A percentile compares a stretch with the other conserved stretches of the same genome.
Evolutionary conservation across 2,113 vertebrate genomes (phyloP).

Genomic region (Zapus hudsonius): DNA sequence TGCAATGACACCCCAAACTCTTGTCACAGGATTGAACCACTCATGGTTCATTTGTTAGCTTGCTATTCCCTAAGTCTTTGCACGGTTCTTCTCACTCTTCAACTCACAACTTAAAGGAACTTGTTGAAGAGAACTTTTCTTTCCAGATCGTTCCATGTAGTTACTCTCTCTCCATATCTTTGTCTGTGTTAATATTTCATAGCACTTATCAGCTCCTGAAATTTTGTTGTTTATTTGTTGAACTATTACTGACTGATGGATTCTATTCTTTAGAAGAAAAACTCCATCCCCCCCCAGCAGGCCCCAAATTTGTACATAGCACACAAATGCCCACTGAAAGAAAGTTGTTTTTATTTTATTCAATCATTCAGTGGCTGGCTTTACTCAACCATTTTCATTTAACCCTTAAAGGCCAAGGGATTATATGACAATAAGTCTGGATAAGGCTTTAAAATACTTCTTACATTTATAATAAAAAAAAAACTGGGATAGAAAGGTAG

Average conservation of each 20-base stretch:
- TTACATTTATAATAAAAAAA: conserved; percentile 9
- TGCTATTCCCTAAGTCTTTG: background rate
- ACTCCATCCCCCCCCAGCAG: background rate
- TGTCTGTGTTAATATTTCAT: conserved; percentile 2
- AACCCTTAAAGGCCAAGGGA: background rate
- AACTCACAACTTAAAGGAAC: background rate
- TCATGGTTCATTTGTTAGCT: background rate
- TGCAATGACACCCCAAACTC: too few species aligned
- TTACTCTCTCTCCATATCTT: background rate
- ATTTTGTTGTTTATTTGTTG: conserved; percentile 11
- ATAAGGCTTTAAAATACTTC: background rate
- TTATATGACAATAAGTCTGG: background rate
- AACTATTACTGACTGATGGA: background rate
- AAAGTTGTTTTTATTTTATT: background rate
- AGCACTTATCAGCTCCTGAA: background rate
- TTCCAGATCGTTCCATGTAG: background rate
- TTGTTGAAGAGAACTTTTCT: background rate
- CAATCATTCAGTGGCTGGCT: background rate
- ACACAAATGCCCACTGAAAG: background rate
- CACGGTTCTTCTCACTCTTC: background rate
- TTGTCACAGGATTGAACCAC: background rate
- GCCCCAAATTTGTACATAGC: background rate
- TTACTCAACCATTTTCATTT: background rate
- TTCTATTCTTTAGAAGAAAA: background rate
- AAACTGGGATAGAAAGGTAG: background rate